These are phyloP conservation scores for Camptogramma bilineatum DNA, from an alignment of 2,888 invertebrate genomes.

Conservation along the genomic window DNA sequence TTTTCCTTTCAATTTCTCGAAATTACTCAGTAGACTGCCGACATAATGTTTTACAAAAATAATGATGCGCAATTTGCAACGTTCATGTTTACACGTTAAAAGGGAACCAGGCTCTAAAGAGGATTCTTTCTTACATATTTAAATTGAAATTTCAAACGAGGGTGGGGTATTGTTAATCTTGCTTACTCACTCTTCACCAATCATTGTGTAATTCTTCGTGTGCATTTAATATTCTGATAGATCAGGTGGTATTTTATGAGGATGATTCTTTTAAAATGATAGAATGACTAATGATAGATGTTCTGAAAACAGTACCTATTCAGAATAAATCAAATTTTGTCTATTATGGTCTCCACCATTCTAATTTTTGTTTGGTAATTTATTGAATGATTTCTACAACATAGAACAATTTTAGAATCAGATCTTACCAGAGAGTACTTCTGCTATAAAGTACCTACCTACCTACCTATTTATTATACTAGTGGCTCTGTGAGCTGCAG, in stretches of 20 bases:
- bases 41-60: conserved; percentile 35
- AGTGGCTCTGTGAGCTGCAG: too few species aligned
- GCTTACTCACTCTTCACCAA: conserved; percentile 35
- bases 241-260: conserved; percentile 22
- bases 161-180: conserved; percentile 40
- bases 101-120: conserved; percentile 15
- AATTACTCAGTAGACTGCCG: conserved; percentile 29
- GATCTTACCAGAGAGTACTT: too few species aligned
- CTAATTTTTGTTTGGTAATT: not conserved
- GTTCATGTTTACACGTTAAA: conserved; percentile 36
- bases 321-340: not conserved
- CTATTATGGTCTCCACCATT: not conserved
- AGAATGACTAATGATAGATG: not conserved
- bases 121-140: conserved; percentile 36
- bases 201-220: conserved; percentile 22
- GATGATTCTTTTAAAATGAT: not conserved
- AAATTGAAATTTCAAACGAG: conserved; percentile 43
- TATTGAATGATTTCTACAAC: too few species aligned
- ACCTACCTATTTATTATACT: too few species aligned
- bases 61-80: conserved; percentile 42
- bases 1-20: conserved; percentile 7
- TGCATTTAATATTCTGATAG: conserved; percentile 8
- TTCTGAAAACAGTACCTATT: not conserved
- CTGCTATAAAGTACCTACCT: too few species aligned
- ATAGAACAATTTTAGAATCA: too few species aligned